A percentile compares a stretch with the other conserved stretches of the same genome.
These are phyloP conservation scores for Sebastes trivittatus DNA, from an alignment of 2,797 vertebrate species.

Conservation along the genomic window DNA sequence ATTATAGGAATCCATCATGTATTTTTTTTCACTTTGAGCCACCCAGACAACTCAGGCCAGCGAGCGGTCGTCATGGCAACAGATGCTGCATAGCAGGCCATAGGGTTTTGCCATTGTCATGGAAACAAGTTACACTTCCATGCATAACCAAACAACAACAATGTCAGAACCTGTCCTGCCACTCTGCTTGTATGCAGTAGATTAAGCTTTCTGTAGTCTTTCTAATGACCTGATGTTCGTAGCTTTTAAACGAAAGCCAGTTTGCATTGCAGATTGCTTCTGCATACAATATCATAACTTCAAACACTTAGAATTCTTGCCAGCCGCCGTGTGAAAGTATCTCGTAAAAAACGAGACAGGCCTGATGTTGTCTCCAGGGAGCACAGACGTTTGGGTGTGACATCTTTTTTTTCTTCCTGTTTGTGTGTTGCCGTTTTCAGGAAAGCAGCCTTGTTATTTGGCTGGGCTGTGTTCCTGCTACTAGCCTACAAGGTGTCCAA, in stretches of 20 bases:
- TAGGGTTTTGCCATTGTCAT: slow-evolving; percentile 66
- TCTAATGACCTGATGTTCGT: not conserved
- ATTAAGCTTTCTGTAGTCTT: not conserved
- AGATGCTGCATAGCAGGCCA: slow-evolving; percentile 64
- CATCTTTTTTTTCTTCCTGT: not conserved
- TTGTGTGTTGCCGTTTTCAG: slow-evolving; percentile 73
- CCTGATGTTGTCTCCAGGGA: not conserved
- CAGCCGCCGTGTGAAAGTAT: not conserved
- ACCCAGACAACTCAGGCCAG: slow-evolving; percentile 44
- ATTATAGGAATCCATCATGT: slow-evolving; percentile 39
- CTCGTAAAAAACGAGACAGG: not conserved
- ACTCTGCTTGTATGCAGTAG: not conserved
- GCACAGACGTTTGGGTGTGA: slow-evolving; percentile 6
- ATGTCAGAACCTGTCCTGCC: not conserved
- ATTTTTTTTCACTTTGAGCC: slow-evolving; percentile 32
- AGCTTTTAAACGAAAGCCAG: not conserved
- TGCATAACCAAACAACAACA: slow-evolving; percentile 51
- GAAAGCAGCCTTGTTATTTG: slow-evolving; percentile 93
- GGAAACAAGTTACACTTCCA: slow-evolving; percentile 61
- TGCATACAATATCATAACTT: not conserved
- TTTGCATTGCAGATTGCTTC: not conserved
- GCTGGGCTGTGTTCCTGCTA: slow-evolving; percentile 95
- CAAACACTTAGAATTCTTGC: not conserved
- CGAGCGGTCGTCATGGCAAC: slow-evolving; percentile 73
- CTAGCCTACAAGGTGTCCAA: slow-evolving; percentile 98